Conservation (phyloP, 2,888 invertebrate species). For the Hemaris fuciformis region DNA sequence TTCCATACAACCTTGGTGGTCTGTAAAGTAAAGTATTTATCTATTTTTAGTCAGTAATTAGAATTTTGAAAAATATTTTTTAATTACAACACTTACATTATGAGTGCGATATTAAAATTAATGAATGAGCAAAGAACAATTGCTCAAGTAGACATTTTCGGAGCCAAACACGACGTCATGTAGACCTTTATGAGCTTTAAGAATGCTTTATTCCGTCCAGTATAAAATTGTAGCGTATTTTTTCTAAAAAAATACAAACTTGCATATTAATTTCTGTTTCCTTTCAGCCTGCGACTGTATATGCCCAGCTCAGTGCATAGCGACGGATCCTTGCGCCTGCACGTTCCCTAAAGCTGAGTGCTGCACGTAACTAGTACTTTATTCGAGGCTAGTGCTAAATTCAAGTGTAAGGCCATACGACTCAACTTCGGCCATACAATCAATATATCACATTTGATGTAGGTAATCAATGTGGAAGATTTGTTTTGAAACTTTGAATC, state of each 20-base stretch:
- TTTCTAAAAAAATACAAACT: background rate
- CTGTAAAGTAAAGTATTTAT: no score
- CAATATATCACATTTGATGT: no score
- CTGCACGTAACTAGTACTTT: conserved; percentile 45
- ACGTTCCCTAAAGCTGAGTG: conserved; percentile 67
- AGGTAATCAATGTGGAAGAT: no score
- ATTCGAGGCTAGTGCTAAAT: conserved; percentile 46
- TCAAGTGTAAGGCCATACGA: conserved; percentile 39
- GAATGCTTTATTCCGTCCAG: background rate
- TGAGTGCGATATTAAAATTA: no score
- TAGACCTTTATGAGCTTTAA: background rate
- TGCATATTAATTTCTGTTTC: background rate
- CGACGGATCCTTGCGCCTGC: conserved; percentile 71
- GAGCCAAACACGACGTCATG: background rate
- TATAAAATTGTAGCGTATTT: background rate
- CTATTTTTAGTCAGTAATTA: no score
- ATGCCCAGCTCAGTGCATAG: conserved; percentile 67
- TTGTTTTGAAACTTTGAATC: no score
- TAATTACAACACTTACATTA: no score
- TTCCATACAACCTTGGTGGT: no score
- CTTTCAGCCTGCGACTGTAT: conserved; percentile 66
- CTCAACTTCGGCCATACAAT: conserved; percentile 4
- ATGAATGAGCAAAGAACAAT: no score
- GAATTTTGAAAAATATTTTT: no score
- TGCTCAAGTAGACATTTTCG: no score